Conservation (phyloP, 2,888 invertebrate species). For the Athalia rosae region DNA sequence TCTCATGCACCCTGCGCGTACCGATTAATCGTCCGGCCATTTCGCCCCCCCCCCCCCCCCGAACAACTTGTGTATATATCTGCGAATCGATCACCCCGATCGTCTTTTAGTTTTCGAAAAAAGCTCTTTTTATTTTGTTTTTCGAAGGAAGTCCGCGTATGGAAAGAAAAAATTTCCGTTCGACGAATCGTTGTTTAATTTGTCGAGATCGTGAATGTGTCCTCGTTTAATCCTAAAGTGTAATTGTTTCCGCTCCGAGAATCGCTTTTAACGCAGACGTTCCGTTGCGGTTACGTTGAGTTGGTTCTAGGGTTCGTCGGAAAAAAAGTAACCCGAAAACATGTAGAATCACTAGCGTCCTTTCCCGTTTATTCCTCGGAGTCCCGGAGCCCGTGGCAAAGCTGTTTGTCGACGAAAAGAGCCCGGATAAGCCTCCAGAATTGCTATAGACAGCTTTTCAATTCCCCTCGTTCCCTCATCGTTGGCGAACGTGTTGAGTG, state of each 20-base stretch:
- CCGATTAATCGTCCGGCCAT: background rate
- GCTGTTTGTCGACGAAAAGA: constrained; percentile 47
- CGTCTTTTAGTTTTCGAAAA: background rate
- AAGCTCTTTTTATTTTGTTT: too few relatives aligned
- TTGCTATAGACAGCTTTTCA: constrained; percentile 71
- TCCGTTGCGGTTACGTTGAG: background rate
- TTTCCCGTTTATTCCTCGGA: background rate
- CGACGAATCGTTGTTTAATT: too few relatives aligned
- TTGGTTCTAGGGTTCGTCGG: background rate
- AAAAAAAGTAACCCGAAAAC: constrained; percentile 15
- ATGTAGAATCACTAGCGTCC: constrained; percentile 15
- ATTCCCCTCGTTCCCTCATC: constrained; percentile 72
- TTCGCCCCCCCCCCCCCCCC: background rate
- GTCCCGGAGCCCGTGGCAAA: background rate
- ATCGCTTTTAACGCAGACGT: constrained; percentile 4
- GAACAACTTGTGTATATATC: background rate
- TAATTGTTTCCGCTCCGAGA: constrained; percentile 19
- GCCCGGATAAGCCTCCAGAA: constrained; percentile 69
- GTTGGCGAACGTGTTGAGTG: constrained; percentile 70
- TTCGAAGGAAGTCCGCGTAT: too few relatives aligned
- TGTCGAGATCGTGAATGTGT: too few relatives aligned
- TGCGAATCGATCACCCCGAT: background rate
- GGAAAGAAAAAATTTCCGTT: too few relatives aligned
- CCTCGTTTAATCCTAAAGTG: constrained; percentile 15
- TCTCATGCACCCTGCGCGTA: background rate